Conservation (phyloP, 2,797 vertebrate species). For the Hipposideros larvatus region DNA sequence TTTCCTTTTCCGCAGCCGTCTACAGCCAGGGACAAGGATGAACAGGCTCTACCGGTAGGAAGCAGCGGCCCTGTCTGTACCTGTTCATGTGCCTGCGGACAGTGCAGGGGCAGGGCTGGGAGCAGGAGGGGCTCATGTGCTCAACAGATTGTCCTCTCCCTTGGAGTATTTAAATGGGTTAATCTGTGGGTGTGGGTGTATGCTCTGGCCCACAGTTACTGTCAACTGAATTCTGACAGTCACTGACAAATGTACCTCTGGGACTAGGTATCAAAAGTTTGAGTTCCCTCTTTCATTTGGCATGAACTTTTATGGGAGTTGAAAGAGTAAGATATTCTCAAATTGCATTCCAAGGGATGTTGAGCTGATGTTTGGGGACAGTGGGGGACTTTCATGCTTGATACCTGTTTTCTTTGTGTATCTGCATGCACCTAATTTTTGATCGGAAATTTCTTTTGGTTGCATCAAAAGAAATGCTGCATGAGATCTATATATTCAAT, state of each 20-base stretch:
- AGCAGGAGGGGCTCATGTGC: not conserved
- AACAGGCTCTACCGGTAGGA: conserved; percentile 96
- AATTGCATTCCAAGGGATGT: conserved; percentile 73
- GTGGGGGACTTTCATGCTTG: not conserved
- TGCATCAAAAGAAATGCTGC: conserved; percentile 77
- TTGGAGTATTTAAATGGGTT: conserved; percentile 63
- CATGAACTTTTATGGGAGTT: conserved; percentile 41
- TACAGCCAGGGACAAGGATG: conserved; percentile 92
- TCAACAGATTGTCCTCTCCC: conserved; percentile 59
- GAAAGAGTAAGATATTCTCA: conserved; percentile 56
- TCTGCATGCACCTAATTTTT: conserved; percentile 53
- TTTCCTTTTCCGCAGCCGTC: conserved; percentile 88
- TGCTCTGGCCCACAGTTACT: not conserved
- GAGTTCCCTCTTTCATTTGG: conserved; percentile 40
- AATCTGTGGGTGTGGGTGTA: not conserved
- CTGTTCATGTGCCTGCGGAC: conserved; percentile 74
- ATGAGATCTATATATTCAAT: conserved; percentile 21
- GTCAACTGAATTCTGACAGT: conserved; percentile 52
- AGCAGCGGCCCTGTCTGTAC: conserved; percentile 72
- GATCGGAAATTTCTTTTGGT: conserved; percentile 70
- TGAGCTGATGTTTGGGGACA: conserved; percentile 37
- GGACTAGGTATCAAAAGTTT: conserved; percentile 52
- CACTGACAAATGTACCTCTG: conserved; percentile 59
- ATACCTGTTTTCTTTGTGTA: not conserved
- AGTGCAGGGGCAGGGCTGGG: not conserved